A percentile compares a stretch with the other conserved stretches of the same genome.
Evolutionary conservation across 2,797 vertebrate species (phyloP).

Genomic region (Enoplosus armatus): DNA sequence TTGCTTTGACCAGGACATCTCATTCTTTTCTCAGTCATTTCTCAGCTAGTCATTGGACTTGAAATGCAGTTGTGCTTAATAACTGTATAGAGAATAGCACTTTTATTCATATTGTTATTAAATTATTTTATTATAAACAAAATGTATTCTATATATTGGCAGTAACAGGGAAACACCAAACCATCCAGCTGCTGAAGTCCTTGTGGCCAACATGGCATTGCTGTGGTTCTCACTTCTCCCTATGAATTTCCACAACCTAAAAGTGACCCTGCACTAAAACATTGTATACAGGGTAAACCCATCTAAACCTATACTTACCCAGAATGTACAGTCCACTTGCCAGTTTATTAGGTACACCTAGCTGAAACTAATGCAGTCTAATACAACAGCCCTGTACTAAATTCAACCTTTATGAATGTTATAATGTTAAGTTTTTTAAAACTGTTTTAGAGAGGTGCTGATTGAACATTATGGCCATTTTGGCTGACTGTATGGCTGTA

Average conservation of each 20-base stretch:
- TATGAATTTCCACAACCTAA: not conserved
- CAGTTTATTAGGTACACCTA: not conserved
- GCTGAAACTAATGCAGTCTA: not conserved
- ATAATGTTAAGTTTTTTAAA: not conserved
- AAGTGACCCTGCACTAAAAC: not conserved
- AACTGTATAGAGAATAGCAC: not conserved
- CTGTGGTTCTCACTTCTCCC: not conserved
- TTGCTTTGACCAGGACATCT: constrained; percentile 28
- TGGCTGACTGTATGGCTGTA: not conserved
- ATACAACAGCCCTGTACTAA: not conserved
- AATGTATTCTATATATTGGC: not conserved
- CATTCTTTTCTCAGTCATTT: constrained; percentile 2
- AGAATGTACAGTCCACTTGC: not conserved
- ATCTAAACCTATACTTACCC: not conserved
- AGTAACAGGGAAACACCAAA: not conserved
- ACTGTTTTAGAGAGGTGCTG: not conserved
- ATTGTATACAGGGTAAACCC: not conserved
- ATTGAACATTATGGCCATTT: no score
- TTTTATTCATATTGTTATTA: not conserved
- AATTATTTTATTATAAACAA: no score
- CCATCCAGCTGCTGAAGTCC: not conserved
- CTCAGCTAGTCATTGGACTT: not conserved
- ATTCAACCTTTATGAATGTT: not conserved
- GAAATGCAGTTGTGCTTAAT: not conserved
- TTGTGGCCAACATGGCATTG: not conserved